Evolutionary conservation across 2,888 invertebrate genomes (phyloP), one percentile per base, ranked within the genome.

Genomic region (Chirona hameri): DNA sequence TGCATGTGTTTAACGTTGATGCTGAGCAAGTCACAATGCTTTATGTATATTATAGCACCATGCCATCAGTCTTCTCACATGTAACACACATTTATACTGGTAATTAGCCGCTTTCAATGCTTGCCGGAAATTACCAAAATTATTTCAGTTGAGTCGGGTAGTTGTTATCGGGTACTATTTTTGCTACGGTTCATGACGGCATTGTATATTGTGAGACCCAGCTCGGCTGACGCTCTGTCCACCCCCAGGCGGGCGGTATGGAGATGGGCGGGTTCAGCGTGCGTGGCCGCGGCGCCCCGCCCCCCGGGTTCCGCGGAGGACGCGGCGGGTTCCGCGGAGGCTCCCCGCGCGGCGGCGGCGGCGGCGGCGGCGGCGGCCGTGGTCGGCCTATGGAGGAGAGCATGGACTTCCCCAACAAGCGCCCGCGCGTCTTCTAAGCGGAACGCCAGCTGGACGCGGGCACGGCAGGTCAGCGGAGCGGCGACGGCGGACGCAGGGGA

Each of bases 341-440:
- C 4, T 10, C 65, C 10, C 65, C n/a, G 15, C 29, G 18, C 72
- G 72, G 72, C 29, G 29, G 69, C 14, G 27, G n/a, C n/a, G n/a
- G n/a, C n/a, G n/a, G n/a, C n/a, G n/a, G 12, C 69, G 21, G 10
- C 27, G 69, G 69, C 27, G 31, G 72, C 0, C 72, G 21, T 18
- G 72, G 72, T 0, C 39, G 76, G 9, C 76, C 76, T 46, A 46
- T 39, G 39, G 76, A 76, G 46, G 76, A 76, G 31, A 10, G 46
- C 76, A 76, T 76, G 76, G 76, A 76, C 31, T 76, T 76, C 76
- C n/a, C 76, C 24, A 76, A 15, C 76, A 76, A 76, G 46, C 76
- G 76, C 24, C 76, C 76, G 21, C 76, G 76, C 46, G 76, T 76
- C n/a, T n/a, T 14, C 2, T 27, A 27, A 31, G 12, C 14, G 69